These are phyloP conservation scores for Malacosoma neustria DNA, from an alignment of 2,888 invertebrate species.

Conservation along the genomic window DNA sequence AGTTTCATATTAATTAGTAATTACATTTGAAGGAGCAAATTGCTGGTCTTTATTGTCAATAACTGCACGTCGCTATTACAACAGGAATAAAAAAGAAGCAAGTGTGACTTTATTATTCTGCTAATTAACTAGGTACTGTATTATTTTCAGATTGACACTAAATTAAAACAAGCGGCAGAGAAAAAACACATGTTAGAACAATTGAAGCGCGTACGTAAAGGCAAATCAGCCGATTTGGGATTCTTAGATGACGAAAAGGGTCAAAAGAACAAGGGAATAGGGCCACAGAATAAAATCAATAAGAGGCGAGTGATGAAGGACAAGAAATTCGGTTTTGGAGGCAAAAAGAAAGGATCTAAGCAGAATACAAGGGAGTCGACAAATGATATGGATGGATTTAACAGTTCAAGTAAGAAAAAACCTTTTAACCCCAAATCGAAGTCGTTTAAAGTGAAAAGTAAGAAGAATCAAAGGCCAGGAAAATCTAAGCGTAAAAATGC, in stretches of 20 bases:
- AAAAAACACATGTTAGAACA: conserved; percentile 94
- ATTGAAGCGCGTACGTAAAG: conserved; percentile 94
- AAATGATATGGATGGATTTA: conserved; percentile 77
- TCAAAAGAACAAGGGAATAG: conserved; percentile 31
- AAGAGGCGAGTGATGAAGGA: conserved; percentile 81
- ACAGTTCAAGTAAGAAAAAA: conserved; percentile 53
- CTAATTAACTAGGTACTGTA: too few species aligned
- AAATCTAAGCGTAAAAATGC: conserved; percentile 66
- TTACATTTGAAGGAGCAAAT: too few species aligned
- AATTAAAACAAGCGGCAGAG: conserved; percentile 89
- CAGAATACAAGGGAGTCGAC: conserved; percentile 89
- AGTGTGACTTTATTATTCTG: too few species aligned
- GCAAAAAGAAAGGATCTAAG: conserved; percentile 93
- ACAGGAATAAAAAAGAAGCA: too few species aligned
- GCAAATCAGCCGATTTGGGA: conserved; percentile 84
- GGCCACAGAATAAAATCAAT: conserved; percentile 44
- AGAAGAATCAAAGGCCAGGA: conserved; percentile 71
- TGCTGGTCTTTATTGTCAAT: too few species aligned
- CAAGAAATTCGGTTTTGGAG: conserved; percentile 95
- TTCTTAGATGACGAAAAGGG: conserved; percentile 81
- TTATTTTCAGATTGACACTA: conserved; percentile 81
- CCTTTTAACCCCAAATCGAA: conserved; percentile 54
- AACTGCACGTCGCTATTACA: too few species aligned
- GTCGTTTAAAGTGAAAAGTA: conserved; percentile 46
- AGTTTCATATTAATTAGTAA: too few species aligned